Percentiles rank a stretch among this genome's conserved stretches.
phyloP scores from a whole-genome alignment of 2,888 invertebrate species.

The Conomelus anceps region DNA sequence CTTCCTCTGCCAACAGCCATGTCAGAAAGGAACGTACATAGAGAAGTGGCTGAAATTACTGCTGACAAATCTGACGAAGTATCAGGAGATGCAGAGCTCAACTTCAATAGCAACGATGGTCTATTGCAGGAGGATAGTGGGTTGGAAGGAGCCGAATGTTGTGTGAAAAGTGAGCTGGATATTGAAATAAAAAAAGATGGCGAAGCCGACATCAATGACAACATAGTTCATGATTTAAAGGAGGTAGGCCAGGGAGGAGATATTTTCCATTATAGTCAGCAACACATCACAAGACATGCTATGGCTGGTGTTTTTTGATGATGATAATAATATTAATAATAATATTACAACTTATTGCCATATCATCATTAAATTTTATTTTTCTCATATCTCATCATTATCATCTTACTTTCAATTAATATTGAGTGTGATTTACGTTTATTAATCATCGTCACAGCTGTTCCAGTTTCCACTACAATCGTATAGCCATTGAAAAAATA shows the following conservation, averaged over 20 bases:
- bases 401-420: too few species aligned
- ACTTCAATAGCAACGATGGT: neutral
- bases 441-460: too few species aligned
- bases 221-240: slow-evolving; percentile 9
- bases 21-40: neutral
- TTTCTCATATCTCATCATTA: too few species aligned
- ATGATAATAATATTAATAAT: too few species aligned
- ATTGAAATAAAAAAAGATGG: neutral
- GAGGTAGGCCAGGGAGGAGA: slow-evolving; percentile 21
- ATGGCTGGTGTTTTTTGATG: slow-evolving; percentile 50
- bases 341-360: neutral
- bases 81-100: neutral
- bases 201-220: neutral
- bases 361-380: neutral
- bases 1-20: slow-evolving; percentile 17
- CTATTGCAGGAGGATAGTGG: slow-evolving; percentile 33
- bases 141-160: slow-evolving; percentile 47
- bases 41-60: neutral
- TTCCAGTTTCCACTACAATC: too few species aligned
- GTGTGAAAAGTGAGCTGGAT: slow-evolving; percentile 37
- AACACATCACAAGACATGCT: slow-evolving; percentile 51
- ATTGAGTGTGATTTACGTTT: too few species aligned
- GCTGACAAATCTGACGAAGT: neutral
- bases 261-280: slow-evolving; percentile 37
- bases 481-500: too few species aligned